Evolutionary conservation across 2,113 vertebrate genomes (phyloP), one percentile per base, ranked within the genome.

Genomic region (Malurus melanocephalus): DNA sequence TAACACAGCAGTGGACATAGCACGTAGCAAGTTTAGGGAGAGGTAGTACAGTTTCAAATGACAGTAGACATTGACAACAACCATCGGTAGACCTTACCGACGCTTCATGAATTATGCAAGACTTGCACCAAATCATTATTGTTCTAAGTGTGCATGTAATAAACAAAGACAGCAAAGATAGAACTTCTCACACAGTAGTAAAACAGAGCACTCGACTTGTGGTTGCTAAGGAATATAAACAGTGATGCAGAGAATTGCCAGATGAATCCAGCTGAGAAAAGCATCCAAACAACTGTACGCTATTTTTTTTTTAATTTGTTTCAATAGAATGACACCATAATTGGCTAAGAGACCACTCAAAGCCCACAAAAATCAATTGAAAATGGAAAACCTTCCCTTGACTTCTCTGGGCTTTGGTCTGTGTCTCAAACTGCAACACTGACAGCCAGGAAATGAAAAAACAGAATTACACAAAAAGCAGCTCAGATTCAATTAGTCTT

Each of bases 141-240:
- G 23, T 51, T 64, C 33, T 27, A 80, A 56, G 16, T 5, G 18
- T 26, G 32, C 24, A 26, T 0, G 0, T 19, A 75, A 83, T 28
- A 52, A 62, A 83, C 43, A 68, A 80, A 91, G 48, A 56, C n/a
- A 79, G 45, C 22, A 55, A 83, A 66, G n/a, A 42, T 53, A 60
- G 20, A 76, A 46, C 61, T 61, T 78, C 45, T 61, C 46, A 57
- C 57, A 38, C n/a, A 42, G 42, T 3, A 68, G 33, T 74, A 57
- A 92, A 75, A 61, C 12, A 78, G 38, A 87, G 18, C 42, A 46
- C 59, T 78, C 0, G 0, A 42, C 30, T 68, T 49, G 6, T 64
- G 49, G 42, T 85, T 92, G 80, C 84, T 87, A 65, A 49, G 71
- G 62, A 73, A 72, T 88, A 81, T 26, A 38, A 93, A 91, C 30